Base-by-base conservation (phyloP, 2,888 invertebrate genomes). In the Muscina levida region DNA sequence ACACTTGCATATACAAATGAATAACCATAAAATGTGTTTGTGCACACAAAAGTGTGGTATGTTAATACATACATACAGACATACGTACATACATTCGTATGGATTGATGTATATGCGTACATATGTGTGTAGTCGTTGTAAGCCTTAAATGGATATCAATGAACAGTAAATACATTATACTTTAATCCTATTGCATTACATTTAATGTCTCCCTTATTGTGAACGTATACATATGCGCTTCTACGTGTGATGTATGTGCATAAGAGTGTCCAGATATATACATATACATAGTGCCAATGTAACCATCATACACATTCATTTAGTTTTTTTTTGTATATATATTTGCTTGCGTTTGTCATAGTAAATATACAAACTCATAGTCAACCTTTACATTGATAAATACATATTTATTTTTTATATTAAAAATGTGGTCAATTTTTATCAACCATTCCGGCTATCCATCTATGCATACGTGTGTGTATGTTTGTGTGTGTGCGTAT, bases 111-210 rank as follows among this genome's bases (percentile, higher is more conserved):
- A 19, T 42, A 37, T 19, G 46, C 19, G 48, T 48, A 31, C 31
- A 15, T 22, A 15, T 51, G 6, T 72, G 59, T 73, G 44, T 44
- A 6, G 39, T 39, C 0, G 42, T 62, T 73, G 53, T 66, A 74
- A 74, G 57, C 48, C 13, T 59, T 74, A 68, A 68, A 68, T 68
- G 74, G 62, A 68, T 70, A 62, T 75, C 68, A 75, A 31, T 75
- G 68, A 75, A 75, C 68, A 70, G 53, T 75, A 68, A 75, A 75
- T 75, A 68, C 68, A 68, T 75, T 70, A 75, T 62, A 68, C 68
- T 70, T 75, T 75, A 75, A 75, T 75, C 75, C 68, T 62, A 62
- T 62, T 62, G 62, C 62, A 42, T 62, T 62, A 62, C 62, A 62
- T 75, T 74, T 67, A 74, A 74, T 68, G 59, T 74, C 57, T 74